Evolutionary conservation across 2,888 invertebrate species (phyloP).

Genomic region (Trichopoda pennipes): DNA sequence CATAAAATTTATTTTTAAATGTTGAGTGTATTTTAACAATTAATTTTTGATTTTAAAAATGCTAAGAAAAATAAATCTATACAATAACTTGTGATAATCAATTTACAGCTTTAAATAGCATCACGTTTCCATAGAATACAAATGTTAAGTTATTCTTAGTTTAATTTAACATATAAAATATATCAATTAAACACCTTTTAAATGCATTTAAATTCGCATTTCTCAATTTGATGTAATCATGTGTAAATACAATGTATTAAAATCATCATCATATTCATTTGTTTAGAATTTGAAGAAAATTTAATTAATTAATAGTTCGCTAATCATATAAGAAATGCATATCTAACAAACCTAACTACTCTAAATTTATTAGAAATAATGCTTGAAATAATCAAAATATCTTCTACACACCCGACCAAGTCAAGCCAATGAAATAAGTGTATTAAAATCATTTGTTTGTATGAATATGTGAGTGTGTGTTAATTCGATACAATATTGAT

Average conservation of each 20-base stretch:
- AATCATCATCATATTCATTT: slow-evolving; percentile 8
- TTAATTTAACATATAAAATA: no score
- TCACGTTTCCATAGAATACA: no score
- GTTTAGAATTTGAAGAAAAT: slow-evolving; percentile 28
- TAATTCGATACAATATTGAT: slow-evolving; percentile 8
- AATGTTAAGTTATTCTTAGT: no score
- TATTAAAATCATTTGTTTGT: not conserved
- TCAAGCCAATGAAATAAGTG: not conserved
- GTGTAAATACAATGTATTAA: not conserved
- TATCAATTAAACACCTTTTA: no score
- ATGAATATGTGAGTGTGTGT: not conserved
- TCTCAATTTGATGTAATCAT: not conserved
- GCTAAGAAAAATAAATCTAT: no score
- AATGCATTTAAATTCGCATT: not conserved
- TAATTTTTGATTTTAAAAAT: no score
- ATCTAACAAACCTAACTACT: slow-evolving; percentile 46
- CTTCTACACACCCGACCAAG: not conserved
- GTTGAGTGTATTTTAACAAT: no score
- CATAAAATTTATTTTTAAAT: no score
- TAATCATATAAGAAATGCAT: slow-evolving; percentile 53
- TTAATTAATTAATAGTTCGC: slow-evolving; percentile 60
- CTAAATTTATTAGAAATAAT: slow-evolving; percentile 6
- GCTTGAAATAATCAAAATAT: slow-evolving; percentile 5
- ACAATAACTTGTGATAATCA: no score
- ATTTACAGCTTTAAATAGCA: no score